Conservation (phyloP, 1,140 invertebrate species). For the Drosophila athabasca region DNA sequence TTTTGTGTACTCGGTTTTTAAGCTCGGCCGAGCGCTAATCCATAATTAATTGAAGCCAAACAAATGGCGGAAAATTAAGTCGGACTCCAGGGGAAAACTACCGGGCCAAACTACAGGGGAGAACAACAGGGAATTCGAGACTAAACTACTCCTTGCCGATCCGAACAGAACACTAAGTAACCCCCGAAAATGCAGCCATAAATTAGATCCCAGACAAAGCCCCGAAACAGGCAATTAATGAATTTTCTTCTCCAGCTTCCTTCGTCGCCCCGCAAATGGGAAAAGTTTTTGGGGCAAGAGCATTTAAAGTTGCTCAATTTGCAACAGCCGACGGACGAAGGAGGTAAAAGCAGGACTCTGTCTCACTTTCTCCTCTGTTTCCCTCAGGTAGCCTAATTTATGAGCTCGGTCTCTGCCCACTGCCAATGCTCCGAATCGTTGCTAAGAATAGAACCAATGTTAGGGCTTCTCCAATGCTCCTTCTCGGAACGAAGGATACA, state of each 20-base stretch:
- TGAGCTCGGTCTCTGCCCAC: too few species aligned
- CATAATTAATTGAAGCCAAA: conserved; percentile 52
- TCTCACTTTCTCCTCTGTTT: too few species aligned
- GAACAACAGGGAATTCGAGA: not conserved
- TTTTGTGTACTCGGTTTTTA: conserved; percentile 21
- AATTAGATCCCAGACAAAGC: conserved; percentile 51
- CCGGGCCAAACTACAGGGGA: too few species aligned
- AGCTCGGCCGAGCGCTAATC: conserved; percentile 29
- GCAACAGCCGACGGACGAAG: conserved; percentile 1
- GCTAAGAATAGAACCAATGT: too few species aligned
- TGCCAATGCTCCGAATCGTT: too few species aligned
- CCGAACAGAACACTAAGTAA: conserved; percentile 28
- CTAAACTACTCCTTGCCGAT: conserved; percentile 34
- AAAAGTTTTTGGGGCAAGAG: conserved; percentile 41
- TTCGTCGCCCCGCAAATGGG: conserved; percentile 29
- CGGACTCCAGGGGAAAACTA: too few species aligned
- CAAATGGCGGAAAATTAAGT: conserved; percentile 11
- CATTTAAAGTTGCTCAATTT: conserved; percentile 51
- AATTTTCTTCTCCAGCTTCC: conserved; percentile 28
- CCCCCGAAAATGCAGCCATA: conserved; percentile 47
- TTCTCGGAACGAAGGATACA: too few species aligned
- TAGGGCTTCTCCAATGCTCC: too few species aligned
- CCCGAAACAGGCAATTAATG: conserved; percentile 49
- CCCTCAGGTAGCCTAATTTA: too few species aligned
- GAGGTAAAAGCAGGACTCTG: too few species aligned